Base-by-base conservation (phyloP, 1,140 invertebrate species). In the Drosophila lini region DNA sequence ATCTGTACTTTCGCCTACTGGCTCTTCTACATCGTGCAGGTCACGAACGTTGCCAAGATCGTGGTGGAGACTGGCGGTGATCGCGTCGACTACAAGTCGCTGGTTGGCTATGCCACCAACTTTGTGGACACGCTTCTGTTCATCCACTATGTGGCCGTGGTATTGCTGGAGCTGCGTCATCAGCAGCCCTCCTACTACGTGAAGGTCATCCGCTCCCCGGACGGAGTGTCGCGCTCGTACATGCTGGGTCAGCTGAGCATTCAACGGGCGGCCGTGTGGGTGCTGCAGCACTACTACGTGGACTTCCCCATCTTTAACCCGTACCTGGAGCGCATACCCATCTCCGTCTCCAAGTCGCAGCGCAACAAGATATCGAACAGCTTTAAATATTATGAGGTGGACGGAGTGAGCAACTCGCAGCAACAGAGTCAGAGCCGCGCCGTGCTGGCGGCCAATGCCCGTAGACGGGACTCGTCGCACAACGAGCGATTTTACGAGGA, bases 401-500 rank as follows among this genome's bases (percentile, higher is more conserved):
- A 99, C 90, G 97, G 96, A 16, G 95, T 96, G 41, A 96, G 94
- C 75, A 93, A 95, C n/a, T 94, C 95, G 52, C 93, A 95, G 70
- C 95, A 96, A 59, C 94, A 95, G 45, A 94, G 95, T 19, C 94
- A 95, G 74, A 93, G 94, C 79, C 93, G 94, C 89, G 94, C 95
- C 11, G 94, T 96, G 67, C 92, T 97, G 63, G 95, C 95, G 7
- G 94, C 95, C 1, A 95, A 96, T 90, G 94, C 95, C 1, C 91
- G 95, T 7, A 94, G 97, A 16, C 94, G 97, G 25, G 94, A 98
- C 82, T 97, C 97, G 78, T 97, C 97, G 81, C 98, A 99, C 93
- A 99, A 99, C 92, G 98, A 99, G 92, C 94, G 98, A 16, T 99
- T 99, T 92, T 98, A 99, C 91, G 98, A 99, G 93, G 98, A 99